Evolutionary conservation across 2,113 vertebrate species (phyloP), one percentile per base, ranked within the genome.

Genomic region (Helogale parvula): DNA sequence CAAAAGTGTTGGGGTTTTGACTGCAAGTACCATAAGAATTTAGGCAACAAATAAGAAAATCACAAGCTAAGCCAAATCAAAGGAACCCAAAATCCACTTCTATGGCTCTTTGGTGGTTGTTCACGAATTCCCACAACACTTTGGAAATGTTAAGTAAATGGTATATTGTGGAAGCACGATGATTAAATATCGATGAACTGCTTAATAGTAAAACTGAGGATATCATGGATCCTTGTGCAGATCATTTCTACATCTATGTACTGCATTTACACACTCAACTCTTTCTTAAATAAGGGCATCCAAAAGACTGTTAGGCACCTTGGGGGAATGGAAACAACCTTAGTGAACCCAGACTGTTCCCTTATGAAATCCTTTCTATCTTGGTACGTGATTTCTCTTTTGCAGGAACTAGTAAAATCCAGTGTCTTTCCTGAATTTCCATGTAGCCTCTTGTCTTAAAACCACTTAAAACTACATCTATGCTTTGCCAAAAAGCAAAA

Each of bases 401-500:
- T 19, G 57, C 8, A 41, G 38, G 16, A 93, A 66, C 68, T 66
- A 21, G 38, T 31, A 88, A 83, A 85, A 68, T 88, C 66, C 21
- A 60, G 35, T n/a, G 38, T 68, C 77, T 88, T 69, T 50, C 41
- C 54, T 82, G 27, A 90, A 82, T 31, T 5, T 66, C 47, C 69
- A 4, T 27, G 21, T 41, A 81, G 52, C 8, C 16, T 89, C 11
- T 87, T 82, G 13, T 79, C 65, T 96, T 93, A 93, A 96, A 93
- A 38, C 80, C 29, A 57, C 35, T 95, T 96, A 50, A 96, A 85
- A 93, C 81, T 79, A 50, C 8, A 50, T 45, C n/a, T 95, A 23
- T 71, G 54, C 23, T 94, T 90, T 87, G 45, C 82, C 54, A 83
- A 38, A 97, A 94, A 71, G 27, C 27, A 90, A 90, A 90, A 79